These are phyloP conservation scores for Halisarca cf. caerulea DNA, from an alignment of 37 sponge, comb jelly and placozoan species.

Conservation along the genomic window DNA sequence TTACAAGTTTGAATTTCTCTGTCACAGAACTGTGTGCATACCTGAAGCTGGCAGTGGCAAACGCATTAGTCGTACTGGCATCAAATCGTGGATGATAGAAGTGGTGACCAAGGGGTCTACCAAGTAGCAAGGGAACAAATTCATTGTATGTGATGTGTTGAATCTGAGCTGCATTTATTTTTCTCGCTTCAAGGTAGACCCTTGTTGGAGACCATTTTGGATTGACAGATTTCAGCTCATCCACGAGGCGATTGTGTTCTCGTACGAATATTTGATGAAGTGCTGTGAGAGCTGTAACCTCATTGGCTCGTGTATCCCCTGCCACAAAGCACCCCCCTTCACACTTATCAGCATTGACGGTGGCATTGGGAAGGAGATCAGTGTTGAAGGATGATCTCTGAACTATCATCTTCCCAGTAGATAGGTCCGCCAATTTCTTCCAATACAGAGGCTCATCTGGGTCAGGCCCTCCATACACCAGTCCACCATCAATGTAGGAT, in stretches of 20 bases:
- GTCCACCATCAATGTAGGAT: slow-evolving; percentile 83
- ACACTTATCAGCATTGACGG: neutral
- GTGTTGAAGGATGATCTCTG: neutral
- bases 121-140: slow-evolving; percentile 73
- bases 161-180: slow-evolving; percentile 67
- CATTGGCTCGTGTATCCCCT: slow-evolving; percentile 37
- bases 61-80: slow-evolving; percentile 61
- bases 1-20: slow-evolving; percentile 33
- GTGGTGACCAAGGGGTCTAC: slow-evolving; percentile 23
- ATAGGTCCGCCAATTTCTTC: slow-evolving; percentile 22
- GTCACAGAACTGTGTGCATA: slow-evolving; percentile 71
- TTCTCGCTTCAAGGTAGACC: slow-evolving; percentile 30
- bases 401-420: slow-evolving; percentile 9
- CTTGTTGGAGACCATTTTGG: neutral
- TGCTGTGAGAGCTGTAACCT: slow-evolving; percentile 19
- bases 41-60: slow-evolving; percentile 74
- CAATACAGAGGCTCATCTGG: neutral
- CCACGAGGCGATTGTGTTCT: slow-evolving; percentile 37
- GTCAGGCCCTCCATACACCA: slow-evolving; percentile 76
- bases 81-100: slow-evolving; percentile 61
- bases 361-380: slow-evolving; percentile 12
- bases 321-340: slow-evolving; percentile 26
- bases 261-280: slow-evolving; percentile 40
- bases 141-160: slow-evolving; percentile 76
- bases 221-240: neutral